Evolutionary conservation across 2,113 vertebrate species (phyloP).

Genomic region (Thymallus thymallus): DNA sequence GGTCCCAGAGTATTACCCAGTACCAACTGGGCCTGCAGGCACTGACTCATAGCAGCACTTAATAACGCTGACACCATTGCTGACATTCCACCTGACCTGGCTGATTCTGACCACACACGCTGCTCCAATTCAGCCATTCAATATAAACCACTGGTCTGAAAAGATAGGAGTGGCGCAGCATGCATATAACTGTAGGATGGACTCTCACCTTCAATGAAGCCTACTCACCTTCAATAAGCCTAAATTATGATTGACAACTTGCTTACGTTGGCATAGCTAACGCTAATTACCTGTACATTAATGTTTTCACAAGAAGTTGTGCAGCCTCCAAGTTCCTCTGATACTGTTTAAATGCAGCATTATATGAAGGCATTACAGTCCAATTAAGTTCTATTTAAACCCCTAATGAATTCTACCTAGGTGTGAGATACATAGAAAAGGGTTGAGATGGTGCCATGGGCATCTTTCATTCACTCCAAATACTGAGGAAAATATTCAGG

Average conservation of each 20-base stretch:
- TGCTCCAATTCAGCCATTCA: neutral
- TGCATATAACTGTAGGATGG: neutral
- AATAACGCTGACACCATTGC: constrained; percentile 42
- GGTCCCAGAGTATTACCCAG: constrained; percentile 44
- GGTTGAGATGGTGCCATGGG: neutral
- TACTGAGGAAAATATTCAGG: neutral
- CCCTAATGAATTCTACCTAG: neutral
- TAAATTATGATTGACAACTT: neutral
- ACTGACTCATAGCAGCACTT: constrained; percentile 46
- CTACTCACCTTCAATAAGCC: neutral
- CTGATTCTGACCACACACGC: constrained; percentile 41
- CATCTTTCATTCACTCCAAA: neutral
- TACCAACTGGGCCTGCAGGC: constrained; percentile 42
- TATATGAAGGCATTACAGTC: neutral
- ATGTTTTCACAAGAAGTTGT: no score
- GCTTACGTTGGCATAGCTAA: neutral
- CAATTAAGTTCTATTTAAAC: neutral
- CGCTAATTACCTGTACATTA: no score
- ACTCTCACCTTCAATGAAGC: neutral
- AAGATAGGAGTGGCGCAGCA: neutral
- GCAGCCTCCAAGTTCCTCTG: neutral
- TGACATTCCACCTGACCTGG: constrained; percentile 56
- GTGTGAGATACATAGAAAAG: neutral
- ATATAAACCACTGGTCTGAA: neutral
- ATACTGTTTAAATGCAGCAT: neutral